A percentile compares a stretch with the other conserved stretches of the same genome.
Conservation (phyloP, 1,140 invertebrate genomes). For the Eurytemora carolleeae region DNA sequence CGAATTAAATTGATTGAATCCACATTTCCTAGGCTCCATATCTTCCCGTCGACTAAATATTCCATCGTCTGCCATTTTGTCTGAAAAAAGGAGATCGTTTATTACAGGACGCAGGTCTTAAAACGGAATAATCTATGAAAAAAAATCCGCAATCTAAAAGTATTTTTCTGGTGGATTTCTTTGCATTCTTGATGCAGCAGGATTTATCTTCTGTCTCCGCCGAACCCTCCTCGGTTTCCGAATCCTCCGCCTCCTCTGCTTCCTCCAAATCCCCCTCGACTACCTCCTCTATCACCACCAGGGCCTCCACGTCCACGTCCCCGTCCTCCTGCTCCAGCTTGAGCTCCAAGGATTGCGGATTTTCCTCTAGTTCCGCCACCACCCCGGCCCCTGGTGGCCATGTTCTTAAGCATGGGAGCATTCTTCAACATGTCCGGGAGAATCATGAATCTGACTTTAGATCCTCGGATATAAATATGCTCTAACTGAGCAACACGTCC, state of each 20-base stretch:
- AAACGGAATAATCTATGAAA: no score
- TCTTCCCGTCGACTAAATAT: no score
- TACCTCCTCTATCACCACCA: background rate
- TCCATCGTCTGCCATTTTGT: no score
- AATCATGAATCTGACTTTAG: conserved; percentile 90
- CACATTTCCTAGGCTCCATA: no score
- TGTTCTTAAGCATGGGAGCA: conserved; percentile 98
- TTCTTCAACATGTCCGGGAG: conserved; percentile 99
- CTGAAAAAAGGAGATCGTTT: no score
- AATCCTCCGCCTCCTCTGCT: background rate
- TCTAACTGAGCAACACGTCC: conserved; percentile 78
- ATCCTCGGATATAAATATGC: conserved; percentile 95
- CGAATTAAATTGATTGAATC: no score
- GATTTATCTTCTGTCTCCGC: background rate
- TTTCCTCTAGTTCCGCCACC: conserved; percentile 52
- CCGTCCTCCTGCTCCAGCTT: conserved; percentile 33
- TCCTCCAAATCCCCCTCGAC: background rate
- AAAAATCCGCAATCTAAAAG: no score
- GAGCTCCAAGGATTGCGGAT: conserved; percentile 80
- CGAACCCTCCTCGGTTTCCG: background rate
- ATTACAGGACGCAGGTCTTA: no score
- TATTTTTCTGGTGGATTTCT: no score
- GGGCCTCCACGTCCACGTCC: background rate
- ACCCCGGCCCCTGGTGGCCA: conserved; percentile 50
- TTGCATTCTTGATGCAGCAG: no score